phyloP scores from a whole-genome alignment of 53 echinoderm and acorn worm species.

The Holothuria leucospilota region DNA sequence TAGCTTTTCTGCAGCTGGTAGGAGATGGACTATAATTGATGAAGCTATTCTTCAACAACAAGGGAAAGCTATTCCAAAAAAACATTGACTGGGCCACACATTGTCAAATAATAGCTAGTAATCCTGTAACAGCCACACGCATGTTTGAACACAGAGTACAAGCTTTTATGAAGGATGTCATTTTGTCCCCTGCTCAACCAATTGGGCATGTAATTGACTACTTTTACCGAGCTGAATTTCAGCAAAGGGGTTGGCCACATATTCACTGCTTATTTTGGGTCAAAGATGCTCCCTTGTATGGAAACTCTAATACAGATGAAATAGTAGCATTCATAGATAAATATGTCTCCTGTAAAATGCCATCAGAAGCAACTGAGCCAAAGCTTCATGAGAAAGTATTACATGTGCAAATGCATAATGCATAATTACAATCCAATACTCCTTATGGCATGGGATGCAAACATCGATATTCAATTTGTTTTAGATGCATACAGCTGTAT shows the following conservation, averaged over 20 bases:
- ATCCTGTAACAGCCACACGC: conserved; percentile 72
- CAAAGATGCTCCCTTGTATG: conserved; percentile 46
- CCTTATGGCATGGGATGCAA: conserved; percentile 63
- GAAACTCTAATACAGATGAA: not conserved
- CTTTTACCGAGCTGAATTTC: conserved; percentile 68
- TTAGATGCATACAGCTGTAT: conserved; percentile 65
- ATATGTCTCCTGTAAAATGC: not conserved
- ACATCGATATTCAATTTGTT: conserved; percentile 73
- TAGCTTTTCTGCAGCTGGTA: conserved; percentile 63
- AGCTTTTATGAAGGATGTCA: conserved; percentile 18
- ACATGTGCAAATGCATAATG: conserved; percentile 15
- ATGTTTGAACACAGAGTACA: conserved; percentile 41
- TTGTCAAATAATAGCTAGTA: conserved; percentile 60
- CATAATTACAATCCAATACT: conserved; percentile 64
- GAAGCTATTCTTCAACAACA: conserved; percentile 49
- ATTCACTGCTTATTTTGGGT: too few species aligned
- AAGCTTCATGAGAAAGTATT: conserved; percentile 1
- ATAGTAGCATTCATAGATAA: not conserved
- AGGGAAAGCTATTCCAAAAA: conserved; percentile 49
- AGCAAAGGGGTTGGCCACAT: conserved; percentile 47
- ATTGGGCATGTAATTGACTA: conserved; percentile 41
- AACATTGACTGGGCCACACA: conserved; percentile 66
- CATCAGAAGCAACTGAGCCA: not conserved
- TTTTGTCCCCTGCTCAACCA: conserved; percentile 13
- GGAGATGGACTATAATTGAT: conserved; percentile 69